These are phyloP conservation scores for Ditula angustiorana DNA, from an alignment of 2,888 invertebrate species.

Conservation along the genomic window DNA sequence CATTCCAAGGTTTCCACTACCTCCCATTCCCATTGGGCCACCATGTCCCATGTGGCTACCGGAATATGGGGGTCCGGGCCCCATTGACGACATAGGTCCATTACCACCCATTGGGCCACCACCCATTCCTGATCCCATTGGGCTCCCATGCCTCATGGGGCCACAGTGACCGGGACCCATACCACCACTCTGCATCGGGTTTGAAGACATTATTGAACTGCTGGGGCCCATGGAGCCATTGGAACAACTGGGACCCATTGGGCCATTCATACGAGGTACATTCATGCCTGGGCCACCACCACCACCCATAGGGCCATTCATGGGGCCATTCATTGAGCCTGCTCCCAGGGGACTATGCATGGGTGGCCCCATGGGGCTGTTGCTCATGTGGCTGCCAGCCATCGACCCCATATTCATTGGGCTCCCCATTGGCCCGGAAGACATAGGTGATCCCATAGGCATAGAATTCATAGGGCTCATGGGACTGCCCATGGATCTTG, in stretches of 20 bases:
- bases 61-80: conserved; percentile 79
- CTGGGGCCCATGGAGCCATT: conserved; percentile 85
- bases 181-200: conserved; percentile 80
- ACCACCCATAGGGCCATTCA: conserved; percentile 86
- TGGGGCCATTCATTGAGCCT: conserved; percentile 84
- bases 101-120: conserved; percentile 85
- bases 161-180: conserved; percentile 84
- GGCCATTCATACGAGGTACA: conserved; percentile 84
- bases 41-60: conserved; percentile 82
- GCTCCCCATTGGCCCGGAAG: conserved; percentile 89
- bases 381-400: conserved; percentile 87
- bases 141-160: conserved; percentile 83
- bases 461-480: conserved; percentile 91
- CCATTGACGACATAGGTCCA: conserved; percentile 81
- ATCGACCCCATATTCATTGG: conserved; percentile 90
- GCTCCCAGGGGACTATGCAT: conserved; percentile 89
- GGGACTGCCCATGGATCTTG: conserved; percentile 89
- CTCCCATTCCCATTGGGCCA: conserved; percentile 82
- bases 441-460: conserved; percentile 90
- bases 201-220: conserved; percentile 84
- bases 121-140: conserved; percentile 84
- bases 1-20: conserved; percentile 78
- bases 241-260: conserved; percentile 83
- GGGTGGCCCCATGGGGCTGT: conserved; percentile 90
- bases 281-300: conserved; percentile 87